These are phyloP conservation scores for Machimus rusticus DNA, from an alignment of 2,888 invertebrate genomes.

Conservation along the genomic window DNA sequence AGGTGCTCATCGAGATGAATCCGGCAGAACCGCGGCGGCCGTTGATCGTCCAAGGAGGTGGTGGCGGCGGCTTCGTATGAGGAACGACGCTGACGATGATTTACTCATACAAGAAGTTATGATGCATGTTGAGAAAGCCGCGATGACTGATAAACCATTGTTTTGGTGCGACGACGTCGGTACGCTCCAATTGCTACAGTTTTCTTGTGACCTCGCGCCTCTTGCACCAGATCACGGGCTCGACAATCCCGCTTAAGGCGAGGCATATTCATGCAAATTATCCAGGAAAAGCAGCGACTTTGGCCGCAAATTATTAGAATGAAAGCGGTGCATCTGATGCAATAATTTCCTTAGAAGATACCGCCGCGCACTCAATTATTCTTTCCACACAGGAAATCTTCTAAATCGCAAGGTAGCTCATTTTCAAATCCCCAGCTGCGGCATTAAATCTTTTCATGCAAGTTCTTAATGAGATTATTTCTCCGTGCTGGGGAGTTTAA, in stretches of 20 bases:
- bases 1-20: conserved; percentile 3
- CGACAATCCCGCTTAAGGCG: not conserved
- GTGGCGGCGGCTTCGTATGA: not conserved
- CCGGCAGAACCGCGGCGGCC: not conserved
- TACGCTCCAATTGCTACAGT: not conserved
- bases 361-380: not conserved
- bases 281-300: not conserved
- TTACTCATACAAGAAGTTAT: conserved; percentile 14
- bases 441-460: not conserved
- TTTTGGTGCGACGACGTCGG: not conserved
- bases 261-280: not conserved
- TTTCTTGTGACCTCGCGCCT: not conserved
- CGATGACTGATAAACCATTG: conserved; percentile 4
- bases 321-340: not conserved
- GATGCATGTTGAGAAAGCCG: not conserved
- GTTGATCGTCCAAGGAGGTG: not conserved
- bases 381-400: not conserved
- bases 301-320: not conserved
- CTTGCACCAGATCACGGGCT: not conserved
- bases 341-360: not conserved
- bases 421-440: not conserved
- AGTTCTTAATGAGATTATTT: not conserved
- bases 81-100: not conserved
- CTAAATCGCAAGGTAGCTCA: not conserved
- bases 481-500: not conserved